Conservation (phyloP, 1,140 invertebrate species). For the Eurosta solidaginis region DNA sequence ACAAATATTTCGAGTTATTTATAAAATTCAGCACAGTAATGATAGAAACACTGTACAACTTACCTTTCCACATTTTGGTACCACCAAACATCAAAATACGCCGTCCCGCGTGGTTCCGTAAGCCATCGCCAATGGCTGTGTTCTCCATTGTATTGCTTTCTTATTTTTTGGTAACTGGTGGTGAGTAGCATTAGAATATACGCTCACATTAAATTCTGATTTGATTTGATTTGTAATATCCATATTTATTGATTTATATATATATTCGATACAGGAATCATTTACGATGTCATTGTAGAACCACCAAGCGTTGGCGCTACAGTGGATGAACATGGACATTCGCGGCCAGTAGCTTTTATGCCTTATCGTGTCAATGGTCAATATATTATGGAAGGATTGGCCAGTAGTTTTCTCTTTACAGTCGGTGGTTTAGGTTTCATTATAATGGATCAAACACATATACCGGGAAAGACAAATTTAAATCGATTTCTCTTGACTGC, state of each 20-base stretch:
- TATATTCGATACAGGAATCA: constrained; percentile 92
- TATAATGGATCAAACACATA: constrained; percentile 92
- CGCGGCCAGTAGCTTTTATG: constrained; percentile 96
- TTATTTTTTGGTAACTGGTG: constrained; percentile 98
- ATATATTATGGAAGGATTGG: constrained; percentile 98
- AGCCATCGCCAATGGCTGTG: constrained; percentile 90
- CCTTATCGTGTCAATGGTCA: constrained; percentile 97
- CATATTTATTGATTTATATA: constrained; percentile 32
- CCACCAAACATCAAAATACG: constrained; percentile 92
- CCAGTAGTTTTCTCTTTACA: constrained; percentile 95
- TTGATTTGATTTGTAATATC: constrained; percentile 9
- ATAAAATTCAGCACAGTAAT: too few relatives aligned
- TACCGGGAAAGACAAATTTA: constrained; percentile 86
- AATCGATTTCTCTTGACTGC: constrained; percentile 90
- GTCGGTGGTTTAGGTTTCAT: constrained; percentile 96
- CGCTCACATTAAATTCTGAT: not conserved
- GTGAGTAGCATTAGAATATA: constrained; percentile 63
- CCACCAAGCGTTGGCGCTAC: constrained; percentile 97
- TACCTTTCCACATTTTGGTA: constrained; percentile 85
- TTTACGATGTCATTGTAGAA: constrained; percentile 98
- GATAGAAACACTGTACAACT: constrained; percentile 79
- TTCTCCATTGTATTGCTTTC: constrained; percentile 89
- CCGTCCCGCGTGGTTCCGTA: constrained; percentile 85
- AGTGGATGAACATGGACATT: constrained; percentile 95
- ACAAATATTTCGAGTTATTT: too few relatives aligned